phyloP scores from a whole-genome alignment of 2,113 vertebrate species.

The Catharus minimus region DNA sequence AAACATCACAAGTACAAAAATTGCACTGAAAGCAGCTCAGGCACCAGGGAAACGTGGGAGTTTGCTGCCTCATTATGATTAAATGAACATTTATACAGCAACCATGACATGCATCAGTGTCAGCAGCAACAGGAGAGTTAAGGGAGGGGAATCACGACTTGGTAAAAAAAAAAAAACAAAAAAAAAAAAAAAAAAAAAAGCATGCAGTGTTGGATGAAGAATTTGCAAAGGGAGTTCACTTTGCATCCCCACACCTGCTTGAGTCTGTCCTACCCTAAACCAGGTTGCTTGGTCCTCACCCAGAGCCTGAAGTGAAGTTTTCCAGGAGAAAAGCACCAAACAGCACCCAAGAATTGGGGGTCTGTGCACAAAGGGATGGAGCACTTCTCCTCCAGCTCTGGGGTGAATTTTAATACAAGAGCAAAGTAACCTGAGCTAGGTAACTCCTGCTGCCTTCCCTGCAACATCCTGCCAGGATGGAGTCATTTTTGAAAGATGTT shows the following conservation, averaged over 20 bases:
- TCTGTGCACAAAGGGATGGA: neutral
- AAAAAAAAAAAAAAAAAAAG: too few relatives aligned
- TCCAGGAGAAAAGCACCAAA: neutral
- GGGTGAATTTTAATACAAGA: neutral
- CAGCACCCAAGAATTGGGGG: rapidly evolving
- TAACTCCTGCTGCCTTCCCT: neutral
- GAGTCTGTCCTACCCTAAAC: neutral
- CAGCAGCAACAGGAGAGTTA: neutral
- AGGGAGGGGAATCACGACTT: neutral
- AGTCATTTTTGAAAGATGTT: neutral
- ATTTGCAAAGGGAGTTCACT: neutral
- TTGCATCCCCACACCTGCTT: neutral
- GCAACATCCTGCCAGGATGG: neutral
- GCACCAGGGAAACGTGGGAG: neutral
- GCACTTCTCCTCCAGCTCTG: neutral
- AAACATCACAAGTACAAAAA: neutral
- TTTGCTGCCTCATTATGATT: neutral
- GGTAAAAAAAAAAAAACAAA: neutral
- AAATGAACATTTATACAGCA: neutral
- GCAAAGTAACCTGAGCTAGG: neutral
- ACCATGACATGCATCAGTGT: neutral
- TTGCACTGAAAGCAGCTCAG: neutral
- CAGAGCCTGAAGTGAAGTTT: neutral
- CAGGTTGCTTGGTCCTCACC: neutral
- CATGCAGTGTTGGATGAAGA: neutral